A percentile compares a stretch with the other conserved stretches of the same genome.
phyloP scores from a whole-genome alignment of 2,113 vertebrate genomes.

The Sander vitreus region DNA sequence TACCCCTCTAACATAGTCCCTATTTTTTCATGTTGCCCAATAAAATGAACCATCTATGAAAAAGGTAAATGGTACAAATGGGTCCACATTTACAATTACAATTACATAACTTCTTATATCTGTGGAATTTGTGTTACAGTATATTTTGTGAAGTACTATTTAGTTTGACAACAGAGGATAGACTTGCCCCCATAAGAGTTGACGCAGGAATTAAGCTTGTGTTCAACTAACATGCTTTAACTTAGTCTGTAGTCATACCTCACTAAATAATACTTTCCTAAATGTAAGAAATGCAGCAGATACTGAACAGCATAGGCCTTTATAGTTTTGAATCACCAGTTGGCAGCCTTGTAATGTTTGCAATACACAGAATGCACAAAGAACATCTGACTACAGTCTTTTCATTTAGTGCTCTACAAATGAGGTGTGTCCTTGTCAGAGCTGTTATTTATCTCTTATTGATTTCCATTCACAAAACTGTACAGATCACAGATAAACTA shows the following conservation, averaged over 20 bases:
- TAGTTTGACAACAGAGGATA: background rate
- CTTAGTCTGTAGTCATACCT: background rate
- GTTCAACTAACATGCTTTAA: background rate
- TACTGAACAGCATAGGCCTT: background rate
- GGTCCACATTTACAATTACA: background rate
- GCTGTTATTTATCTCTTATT: background rate
- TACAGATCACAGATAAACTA: background rate
- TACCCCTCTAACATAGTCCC: background rate
- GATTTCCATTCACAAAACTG: background rate
- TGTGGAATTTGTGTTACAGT: background rate
- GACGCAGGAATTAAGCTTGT: background rate
- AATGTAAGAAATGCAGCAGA: background rate
- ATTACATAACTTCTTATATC: background rate
- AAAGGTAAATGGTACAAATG: constrained; percentile 1
- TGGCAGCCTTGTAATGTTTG: too few species aligned
- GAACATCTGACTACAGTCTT: background rate
- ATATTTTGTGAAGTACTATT: background rate
- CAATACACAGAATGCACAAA: too few species aligned
- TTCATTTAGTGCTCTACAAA: background rate
- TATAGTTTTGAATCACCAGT: background rate
- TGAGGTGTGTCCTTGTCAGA: background rate
- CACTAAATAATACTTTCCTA: background rate
- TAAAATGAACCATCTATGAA: background rate
- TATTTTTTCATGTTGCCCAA: background rate
- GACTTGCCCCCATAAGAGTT: background rate